A percentile compares a stretch with the other conserved stretches of the same genome.
Evolutionary conservation across 2,113 vertebrate species (phyloP).

Genomic region (Macquaria ambigua): DNA sequence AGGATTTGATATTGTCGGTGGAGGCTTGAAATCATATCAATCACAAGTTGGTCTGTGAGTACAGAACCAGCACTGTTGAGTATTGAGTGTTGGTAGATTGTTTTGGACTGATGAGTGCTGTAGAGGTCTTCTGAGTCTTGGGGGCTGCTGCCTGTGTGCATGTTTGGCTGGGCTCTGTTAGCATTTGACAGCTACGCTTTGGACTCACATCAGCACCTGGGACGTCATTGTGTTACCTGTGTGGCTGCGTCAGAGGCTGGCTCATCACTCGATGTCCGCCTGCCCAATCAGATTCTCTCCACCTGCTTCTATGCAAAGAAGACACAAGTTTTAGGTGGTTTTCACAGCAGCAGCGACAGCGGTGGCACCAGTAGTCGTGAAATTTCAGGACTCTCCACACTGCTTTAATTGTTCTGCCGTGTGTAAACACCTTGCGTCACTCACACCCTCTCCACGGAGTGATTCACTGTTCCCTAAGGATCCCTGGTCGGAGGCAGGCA

Average conservation of each 20-base stretch:
- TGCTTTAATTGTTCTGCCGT: constrained; percentile 67
- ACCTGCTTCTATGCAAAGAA: constrained; percentile 55
- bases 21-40: constrained; percentile 22
- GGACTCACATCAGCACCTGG: constrained; percentile 52
- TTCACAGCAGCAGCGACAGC: constrained; percentile 54
- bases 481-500: constrained; percentile 18
- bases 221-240: constrained; percentile 70
- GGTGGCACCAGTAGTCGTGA: constrained; percentile 31
- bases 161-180: constrained; percentile 35
- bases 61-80: neutral
- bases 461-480: constrained; percentile 69
- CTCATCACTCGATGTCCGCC: constrained; percentile 64
- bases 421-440: constrained; percentile 75
- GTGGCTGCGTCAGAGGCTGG: constrained; percentile 74
- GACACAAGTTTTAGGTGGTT: constrained; percentile 63
- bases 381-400: constrained; percentile 67
- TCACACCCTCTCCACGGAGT: constrained; percentile 65
- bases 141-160: constrained; percentile 5
- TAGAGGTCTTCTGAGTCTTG: constrained; percentile 18
- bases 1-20: constrained; percentile 30
- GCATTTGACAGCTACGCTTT: constrained; percentile 72
- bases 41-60: neutral
- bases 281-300: constrained; percentile 69
- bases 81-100: neutral
- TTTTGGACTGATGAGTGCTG: constrained; percentile 25